Evolutionary conservation across 64 coral and sea anemone species (phyloP).

Genomic region (Catalaphyllia jardinei): DNA sequence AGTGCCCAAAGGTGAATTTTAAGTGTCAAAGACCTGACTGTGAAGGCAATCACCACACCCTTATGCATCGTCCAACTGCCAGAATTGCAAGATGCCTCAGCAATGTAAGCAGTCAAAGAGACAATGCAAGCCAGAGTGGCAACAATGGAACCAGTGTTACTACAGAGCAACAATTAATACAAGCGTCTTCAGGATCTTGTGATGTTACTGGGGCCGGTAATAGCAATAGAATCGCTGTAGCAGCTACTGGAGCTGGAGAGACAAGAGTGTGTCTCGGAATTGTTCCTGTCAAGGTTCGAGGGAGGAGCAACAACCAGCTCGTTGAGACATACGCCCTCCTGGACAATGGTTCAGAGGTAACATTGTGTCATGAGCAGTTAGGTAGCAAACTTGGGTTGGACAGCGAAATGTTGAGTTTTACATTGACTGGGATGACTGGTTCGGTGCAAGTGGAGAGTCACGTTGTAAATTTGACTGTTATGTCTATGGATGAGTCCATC

Average conservation of each 20-base stretch:
- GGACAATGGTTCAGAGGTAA: too few relatives aligned
- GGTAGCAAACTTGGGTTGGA: too few relatives aligned
- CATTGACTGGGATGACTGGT: too few relatives aligned
- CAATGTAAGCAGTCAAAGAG: background rate
- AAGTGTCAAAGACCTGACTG: conserved; percentile 15
- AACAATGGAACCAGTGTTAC: background rate
- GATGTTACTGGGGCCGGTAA: background rate
- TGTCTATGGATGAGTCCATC: too few relatives aligned
- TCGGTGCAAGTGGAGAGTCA: too few relatives aligned
- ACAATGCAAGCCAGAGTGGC: too few relatives aligned
- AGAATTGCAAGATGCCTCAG: background rate
- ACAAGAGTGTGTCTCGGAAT: conserved; percentile 17
- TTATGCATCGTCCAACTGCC: conserved; percentile 1
- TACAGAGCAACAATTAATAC: background rate
- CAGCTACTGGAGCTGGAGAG: conserved; percentile 18
- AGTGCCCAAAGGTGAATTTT: too few relatives aligned
- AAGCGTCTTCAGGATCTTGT: background rate
- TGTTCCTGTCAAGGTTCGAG: conserved; percentile 25
- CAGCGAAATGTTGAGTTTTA: too few relatives aligned
- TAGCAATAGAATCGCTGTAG: background rate
- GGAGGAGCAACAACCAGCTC: background rate
- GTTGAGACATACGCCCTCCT: too few relatives aligned
- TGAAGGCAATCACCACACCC: conserved; percentile 29
- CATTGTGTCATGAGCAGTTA: too few relatives aligned
- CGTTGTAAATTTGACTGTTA: too few relatives aligned